Conservation (phyloP, 2,888 invertebrate genomes). For the Drosophila prolongata region DNA sequence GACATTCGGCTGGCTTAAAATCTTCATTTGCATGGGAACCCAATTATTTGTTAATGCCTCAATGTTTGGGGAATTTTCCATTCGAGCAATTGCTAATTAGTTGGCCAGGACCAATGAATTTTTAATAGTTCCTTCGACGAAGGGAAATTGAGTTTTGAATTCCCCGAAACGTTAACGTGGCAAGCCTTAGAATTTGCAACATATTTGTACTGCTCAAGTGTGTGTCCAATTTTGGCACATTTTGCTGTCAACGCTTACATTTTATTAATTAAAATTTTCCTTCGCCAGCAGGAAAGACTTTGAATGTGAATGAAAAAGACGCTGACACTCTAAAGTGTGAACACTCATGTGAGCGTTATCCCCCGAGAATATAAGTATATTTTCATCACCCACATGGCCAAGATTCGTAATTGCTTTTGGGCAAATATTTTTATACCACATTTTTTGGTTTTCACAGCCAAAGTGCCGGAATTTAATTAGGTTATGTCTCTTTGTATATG, state of each 20-base stretch:
- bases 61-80: slow-evolving; percentile 42
- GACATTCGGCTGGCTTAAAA: slow-evolving; percentile 28
- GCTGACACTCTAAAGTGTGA: slow-evolving; percentile 41
- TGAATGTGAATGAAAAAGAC: slow-evolving; percentile 25
- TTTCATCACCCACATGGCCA: slow-evolving; percentile 1
- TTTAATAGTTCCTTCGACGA: slow-evolving; percentile 20
- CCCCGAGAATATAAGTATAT: slow-evolving; percentile 5
- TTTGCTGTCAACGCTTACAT: slow-evolving; percentile 63
- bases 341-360: slow-evolving; percentile 8
- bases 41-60: slow-evolving; percentile 35
- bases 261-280: slow-evolving; percentile 65
- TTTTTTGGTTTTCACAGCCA: slow-evolving; percentile 29
- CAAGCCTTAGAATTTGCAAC: neutral
- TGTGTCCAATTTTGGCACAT: slow-evolving; percentile 32
- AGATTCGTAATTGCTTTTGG: slow-evolving; percentile 59
- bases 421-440: slow-evolving; percentile 54
- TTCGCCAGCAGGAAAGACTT: slow-evolving; percentile 15
- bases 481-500: slow-evolving; percentile 23
- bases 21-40: slow-evolving; percentile 42
- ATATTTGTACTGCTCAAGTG: neutral
- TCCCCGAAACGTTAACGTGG: neutral
- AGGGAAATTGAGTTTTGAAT: slow-evolving; percentile 19
- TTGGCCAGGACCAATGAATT: slow-evolving; percentile 29
- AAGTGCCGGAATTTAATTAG: slow-evolving; percentile 62
- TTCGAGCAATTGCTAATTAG: slow-evolving; percentile 48